These are phyloP conservation scores for Pygmarrhopalites habei DNA, from an alignment of 1,140 invertebrate genomes.

Conservation along the genomic window DNA sequence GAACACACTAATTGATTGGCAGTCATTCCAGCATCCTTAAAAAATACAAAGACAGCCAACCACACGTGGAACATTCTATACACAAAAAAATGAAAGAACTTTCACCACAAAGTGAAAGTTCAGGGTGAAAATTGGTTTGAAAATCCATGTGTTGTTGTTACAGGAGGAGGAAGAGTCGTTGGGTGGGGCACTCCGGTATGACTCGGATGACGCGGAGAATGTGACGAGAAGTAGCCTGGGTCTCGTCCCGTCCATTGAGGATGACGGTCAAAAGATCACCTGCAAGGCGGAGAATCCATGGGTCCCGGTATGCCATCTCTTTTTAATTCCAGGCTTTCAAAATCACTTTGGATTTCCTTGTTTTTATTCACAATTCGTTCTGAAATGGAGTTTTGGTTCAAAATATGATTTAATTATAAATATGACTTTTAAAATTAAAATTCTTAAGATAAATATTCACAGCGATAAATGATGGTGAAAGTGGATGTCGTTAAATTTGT, in stretches of 20 bases:
- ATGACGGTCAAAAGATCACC: conserved; percentile 40
- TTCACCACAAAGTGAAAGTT: not conserved
- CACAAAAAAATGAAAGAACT: not conserved
- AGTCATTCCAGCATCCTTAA: not conserved
- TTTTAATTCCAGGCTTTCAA: too few species aligned
- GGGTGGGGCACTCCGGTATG: conserved; percentile 6
- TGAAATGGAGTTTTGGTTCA: too few species aligned
- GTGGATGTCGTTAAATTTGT: too few species aligned
- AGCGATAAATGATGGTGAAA: too few species aligned
- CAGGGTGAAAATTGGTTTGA: not conserved
- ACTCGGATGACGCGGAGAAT: conserved; percentile 38
- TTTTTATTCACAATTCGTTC: too few species aligned
- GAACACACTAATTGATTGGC: not conserved
- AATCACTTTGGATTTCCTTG: too few species aligned
- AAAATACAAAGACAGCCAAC: not conserved
- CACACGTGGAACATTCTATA: not conserved
- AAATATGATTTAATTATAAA: too few species aligned
- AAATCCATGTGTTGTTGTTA: conserved; percentile 13
- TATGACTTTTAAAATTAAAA: too few species aligned
- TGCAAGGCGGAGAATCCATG: conserved; percentile 67
- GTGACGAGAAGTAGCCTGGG: conserved; percentile 36
- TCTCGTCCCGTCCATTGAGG: conserved; percentile 37
- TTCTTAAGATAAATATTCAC: too few species aligned
- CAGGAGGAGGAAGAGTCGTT: conserved; percentile 21
- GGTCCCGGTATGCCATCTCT: conserved; percentile 68